Evolutionary conservation across 2,888 invertebrate species (phyloP).

Genomic region (Adineta ricciae): DNA sequence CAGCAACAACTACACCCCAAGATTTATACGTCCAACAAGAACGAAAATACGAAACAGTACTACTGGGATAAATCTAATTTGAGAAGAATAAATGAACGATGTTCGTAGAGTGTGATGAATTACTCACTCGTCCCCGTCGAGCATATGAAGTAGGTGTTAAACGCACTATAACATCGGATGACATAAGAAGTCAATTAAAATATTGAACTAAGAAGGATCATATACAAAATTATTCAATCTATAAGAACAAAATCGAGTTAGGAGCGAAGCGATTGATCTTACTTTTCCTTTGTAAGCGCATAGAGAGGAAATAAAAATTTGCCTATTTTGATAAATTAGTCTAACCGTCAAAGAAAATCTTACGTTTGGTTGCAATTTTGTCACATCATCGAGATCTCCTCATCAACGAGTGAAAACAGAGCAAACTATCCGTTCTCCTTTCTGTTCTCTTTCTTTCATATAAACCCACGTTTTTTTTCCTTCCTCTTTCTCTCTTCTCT

Average conservation of each 20-base stretch:
- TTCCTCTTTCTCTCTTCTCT: background rate
- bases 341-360: background rate
- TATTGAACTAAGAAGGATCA: too few relatives aligned
- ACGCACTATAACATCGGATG: background rate
- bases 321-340: background rate
- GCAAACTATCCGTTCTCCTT: background rate
- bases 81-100: background rate
- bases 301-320: too few relatives aligned
- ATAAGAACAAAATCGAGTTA: background rate
- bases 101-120: too few relatives aligned
- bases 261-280: background rate
- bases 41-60: background rate
- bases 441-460: background rate
- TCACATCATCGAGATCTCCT: background rate
- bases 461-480: background rate
- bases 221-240: background rate
- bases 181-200: background rate
- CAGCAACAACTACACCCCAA: background rate
- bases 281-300: background rate
- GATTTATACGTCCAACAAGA: conserved; percentile 1
- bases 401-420: background rate
- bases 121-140: background rate
- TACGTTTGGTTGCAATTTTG: background rate
- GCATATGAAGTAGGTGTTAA: background rate
- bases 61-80: background rate